Evolutionary conservation across 2,797 vertebrate species (phyloP).

Genomic region (Myripristis jacobus): DNA sequence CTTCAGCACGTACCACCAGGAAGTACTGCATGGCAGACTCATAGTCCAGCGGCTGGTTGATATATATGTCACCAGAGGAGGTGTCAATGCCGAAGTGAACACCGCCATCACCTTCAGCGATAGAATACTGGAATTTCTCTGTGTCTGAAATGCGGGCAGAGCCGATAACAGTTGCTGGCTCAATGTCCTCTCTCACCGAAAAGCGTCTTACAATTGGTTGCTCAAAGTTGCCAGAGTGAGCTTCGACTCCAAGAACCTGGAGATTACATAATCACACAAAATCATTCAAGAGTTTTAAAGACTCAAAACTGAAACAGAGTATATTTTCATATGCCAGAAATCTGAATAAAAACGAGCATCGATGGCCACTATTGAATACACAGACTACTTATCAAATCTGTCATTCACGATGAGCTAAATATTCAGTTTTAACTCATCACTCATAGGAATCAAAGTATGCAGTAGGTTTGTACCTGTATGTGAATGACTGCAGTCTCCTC

Average conservation of each 20-base stretch:
- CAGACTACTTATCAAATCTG: not conserved
- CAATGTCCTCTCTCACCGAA: constrained; percentile 86
- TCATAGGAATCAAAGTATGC: not conserved
- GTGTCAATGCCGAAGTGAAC: constrained; percentile 86
- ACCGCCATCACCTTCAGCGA: constrained; percentile 82
- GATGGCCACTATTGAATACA: not conserved
- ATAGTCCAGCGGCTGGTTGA: constrained; percentile 90
- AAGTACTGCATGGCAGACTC: constrained; percentile 86
- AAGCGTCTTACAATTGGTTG: constrained; percentile 81
- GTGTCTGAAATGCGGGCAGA: constrained; percentile 72
- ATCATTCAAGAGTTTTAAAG: not conserved
- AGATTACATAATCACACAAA: constrained; percentile 23
- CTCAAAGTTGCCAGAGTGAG: constrained; percentile 44
- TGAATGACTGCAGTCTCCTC: constrained; percentile 83
- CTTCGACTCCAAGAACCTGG: constrained; percentile 85
- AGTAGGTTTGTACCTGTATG: constrained; percentile 84
- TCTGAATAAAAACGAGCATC: not conserved
- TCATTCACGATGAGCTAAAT: not conserved
- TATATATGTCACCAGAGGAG: constrained; percentile 88
- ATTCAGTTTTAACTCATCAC: not conserved
- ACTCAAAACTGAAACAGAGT: not conserved
- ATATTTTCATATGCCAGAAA: not conserved
- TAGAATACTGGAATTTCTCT: constrained; percentile 80
- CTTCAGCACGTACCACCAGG: constrained; percentile 82
- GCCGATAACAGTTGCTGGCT: constrained; percentile 84